phyloP scores from a whole-genome alignment of 2,888 invertebrate species.

The Andrena praecox region DNA sequence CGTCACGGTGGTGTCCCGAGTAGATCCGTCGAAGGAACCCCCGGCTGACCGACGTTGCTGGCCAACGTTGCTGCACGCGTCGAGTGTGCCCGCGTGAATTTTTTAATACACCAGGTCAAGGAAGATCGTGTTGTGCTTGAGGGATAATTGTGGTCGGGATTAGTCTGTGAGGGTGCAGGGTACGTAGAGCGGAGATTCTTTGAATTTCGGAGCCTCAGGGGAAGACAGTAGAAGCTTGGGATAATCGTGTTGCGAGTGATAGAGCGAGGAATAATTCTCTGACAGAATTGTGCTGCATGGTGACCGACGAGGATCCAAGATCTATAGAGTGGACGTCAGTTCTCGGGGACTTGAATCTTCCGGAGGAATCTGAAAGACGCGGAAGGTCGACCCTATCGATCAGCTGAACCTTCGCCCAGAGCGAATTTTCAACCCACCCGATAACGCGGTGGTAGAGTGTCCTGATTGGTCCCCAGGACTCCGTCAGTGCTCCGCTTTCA shows the following conservation, averaged over 20 bases:
- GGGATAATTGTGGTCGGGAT: background rate
- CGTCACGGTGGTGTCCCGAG: background rate
- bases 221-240: background rate
- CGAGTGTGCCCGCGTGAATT: conserved; percentile 9
- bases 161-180: too few relatives aligned
- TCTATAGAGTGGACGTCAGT: background rate
- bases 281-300: background rate
- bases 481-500: background rate
- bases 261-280: background rate
- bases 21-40: background rate
- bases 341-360: background rate
- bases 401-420: conserved; percentile 10
- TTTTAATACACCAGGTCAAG: background rate
- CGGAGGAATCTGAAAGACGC: background rate
- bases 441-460: conserved; percentile 9
- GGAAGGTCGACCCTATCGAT: conserved; percentile 18
- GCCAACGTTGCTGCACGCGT: conserved; percentile 50
- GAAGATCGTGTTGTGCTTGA: background rate
- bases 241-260: conserved; percentile 1
- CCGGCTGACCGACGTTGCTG: conserved; percentile 51
- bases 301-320: background rate
- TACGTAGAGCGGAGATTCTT: background rate
- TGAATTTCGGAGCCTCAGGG: background rate
- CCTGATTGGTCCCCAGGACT: background rate
- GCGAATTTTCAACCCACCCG: conserved; percentile 20